phyloP scores from a whole-genome alignment of 2,113 vertebrate species.

The Herpailurus yagouaroundi region DNA sequence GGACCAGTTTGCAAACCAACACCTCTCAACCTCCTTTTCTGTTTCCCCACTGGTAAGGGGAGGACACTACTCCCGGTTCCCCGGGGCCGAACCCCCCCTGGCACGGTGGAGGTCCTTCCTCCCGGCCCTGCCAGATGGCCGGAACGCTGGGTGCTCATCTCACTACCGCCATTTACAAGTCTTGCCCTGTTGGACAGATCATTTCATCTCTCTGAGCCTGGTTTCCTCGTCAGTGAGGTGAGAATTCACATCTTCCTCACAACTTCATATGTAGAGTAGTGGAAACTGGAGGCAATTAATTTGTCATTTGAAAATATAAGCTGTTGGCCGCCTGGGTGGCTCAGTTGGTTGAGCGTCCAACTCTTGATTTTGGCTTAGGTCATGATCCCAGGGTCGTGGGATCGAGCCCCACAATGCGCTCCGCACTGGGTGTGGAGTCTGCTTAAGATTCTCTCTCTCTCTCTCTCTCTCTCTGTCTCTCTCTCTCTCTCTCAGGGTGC shows the following conservation, averaged over 20 bases:
- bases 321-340: no score
- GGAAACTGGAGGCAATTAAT: neutral
- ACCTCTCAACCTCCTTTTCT: neutral
- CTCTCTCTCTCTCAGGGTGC: no score
- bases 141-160: rapidly evolving
- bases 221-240: neutral
- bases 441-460: no score
- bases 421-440: no score
- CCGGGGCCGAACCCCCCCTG: no score
- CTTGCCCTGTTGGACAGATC: neutral
- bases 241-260: neutral
- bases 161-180: rapidly evolving
- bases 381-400: no score
- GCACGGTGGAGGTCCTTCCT: rapidly evolving
- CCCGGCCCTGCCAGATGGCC: rapidly evolving
- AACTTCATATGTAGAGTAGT: neutral
- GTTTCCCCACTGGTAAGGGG: rapidly evolving
- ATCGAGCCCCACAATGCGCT: no score
- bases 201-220: neutral
- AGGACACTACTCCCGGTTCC: neutral
- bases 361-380: no score
- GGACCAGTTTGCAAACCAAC: neutral
- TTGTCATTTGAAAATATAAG: neutral
- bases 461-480: no score
- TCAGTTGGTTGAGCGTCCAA: no score